Evolutionary conservation across 2,797 vertebrate species (phyloP), one percentile per base, ranked within the genome.

Genomic region (Microhierax caerulescens): DNA sequence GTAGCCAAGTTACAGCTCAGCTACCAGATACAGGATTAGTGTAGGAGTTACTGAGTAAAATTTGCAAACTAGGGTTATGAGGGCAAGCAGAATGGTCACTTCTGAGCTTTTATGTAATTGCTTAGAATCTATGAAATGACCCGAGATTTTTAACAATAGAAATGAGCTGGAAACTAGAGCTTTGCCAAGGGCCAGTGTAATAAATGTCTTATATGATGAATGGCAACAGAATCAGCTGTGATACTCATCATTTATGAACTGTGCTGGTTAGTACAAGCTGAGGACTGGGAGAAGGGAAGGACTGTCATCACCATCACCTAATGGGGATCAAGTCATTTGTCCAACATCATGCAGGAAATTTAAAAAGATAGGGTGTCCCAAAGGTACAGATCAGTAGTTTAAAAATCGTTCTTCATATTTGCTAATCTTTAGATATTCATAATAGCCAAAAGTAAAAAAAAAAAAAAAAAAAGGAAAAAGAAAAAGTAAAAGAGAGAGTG

Each of bases 171-270:
- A 30, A 82, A 39, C 7, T 11, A 17, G 13, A 27, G 15, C 16
- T 59, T 57, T 54, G 16, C 30, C 4, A 8, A 37, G 17, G 18
- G 7, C 34, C 25, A 24, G 25, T 17, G 11, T 64, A 32, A 48
- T 14, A 36, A 45, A 43, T 8, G 11, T 30, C 41, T 61, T 16
- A 36, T 41, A 1, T 43, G 23, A 39, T 19, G 50, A 32, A 45
- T 37, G 61, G 34, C 68, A 47, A 56, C 27, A 50, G 39, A 43
- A 67, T 30, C 30, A 45, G 14, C 34, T 60, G 28, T 23, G 6
- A 6, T 1, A 6, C 21, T 69, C 11, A 19, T 34, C 39, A 45
- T 48, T 37, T 2, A 0, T 43, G 22, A 65, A 2, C 19, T 7
- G 17, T 20, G 11, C 43, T 67, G 3, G 21, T 77, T 15, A 47